Conservation (phyloP, 2,888 invertebrate species). For the Arctia plantaginis region DNA sequence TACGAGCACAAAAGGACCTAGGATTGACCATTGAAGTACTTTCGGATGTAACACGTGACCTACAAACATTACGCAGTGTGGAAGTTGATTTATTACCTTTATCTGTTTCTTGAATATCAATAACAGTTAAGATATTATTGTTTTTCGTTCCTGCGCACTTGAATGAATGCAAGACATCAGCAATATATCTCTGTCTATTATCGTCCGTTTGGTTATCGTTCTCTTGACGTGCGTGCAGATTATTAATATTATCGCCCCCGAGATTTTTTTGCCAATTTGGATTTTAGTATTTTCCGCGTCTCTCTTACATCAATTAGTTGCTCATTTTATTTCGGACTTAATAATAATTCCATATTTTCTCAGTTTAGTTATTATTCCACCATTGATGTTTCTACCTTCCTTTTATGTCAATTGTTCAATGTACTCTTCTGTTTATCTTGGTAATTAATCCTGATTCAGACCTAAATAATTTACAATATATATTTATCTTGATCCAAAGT, state of each 20-base stretch:
- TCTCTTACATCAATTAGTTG: not conserved
- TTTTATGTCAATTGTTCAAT: too few relatives aligned
- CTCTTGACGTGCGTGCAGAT: not conserved
- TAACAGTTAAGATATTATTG: not conserved
- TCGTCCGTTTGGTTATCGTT: not conserved
- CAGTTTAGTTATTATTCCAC: not conserved
- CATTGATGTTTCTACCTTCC: not conserved
- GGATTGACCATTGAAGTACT: conserved; percentile 44
- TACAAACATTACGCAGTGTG: conserved; percentile 21
- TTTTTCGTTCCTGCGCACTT: not conserved
- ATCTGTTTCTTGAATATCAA: not conserved
- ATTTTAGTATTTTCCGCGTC: not conserved
- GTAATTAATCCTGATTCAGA: not conserved
- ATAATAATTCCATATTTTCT: not conserved
- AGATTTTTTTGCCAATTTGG: not conserved
- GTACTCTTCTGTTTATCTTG: not conserved
- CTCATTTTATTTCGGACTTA: not conserved
- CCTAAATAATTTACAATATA: not conserved
- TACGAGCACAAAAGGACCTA: conserved; percentile 26
- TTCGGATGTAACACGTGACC: conserved; percentile 20
- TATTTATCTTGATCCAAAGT: not conserved
- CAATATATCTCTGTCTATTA: not conserved
- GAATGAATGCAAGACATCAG: not conserved
- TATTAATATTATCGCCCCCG: not conserved
- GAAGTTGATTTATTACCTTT: conserved; percentile 15